Evolutionary conservation across 2,888 invertebrate genomes (phyloP), one percentile per base, ranked within the genome.

Genomic region (Lamellibrachia satsuma): DNA sequence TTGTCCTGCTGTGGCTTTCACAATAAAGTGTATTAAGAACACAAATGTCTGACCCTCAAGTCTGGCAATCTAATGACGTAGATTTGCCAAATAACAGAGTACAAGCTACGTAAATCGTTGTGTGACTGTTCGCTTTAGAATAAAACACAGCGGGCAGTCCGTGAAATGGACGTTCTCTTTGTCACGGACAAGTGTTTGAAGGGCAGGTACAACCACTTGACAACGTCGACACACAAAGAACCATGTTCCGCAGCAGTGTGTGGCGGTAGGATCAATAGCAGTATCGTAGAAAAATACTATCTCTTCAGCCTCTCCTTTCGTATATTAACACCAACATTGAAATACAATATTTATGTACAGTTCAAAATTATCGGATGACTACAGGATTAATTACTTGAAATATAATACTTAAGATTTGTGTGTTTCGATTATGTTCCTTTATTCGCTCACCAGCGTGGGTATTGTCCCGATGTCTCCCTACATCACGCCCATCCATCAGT

Each of bases 141-240:
- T 15, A 75, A 22, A n/a, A 75, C 75, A n/a, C 75, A 75, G 75
- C 75, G 75, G n/a, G 75, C n/a, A n/a, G n/a, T 75, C 75, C 22
- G 6, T 15, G 22, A 6, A 75, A n/a, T 75, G 22, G 15, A 9
- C 60, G 22, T 4, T 60, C 11, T 11, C 60, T 8, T 60, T 60
- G 60, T 60, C 15, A 11, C 2, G 75, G 75, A 22, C 75, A 75
- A 15, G 15, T 22, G 75, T 11, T 75, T 15, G 75, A 75, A 22
- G 60, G 15, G 60, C 15, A 22, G 22, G 11, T 22, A 60, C 15
- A 22, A n/a, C 75, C 75, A 75, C 22, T 75, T 22, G 22, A 75
- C 75, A 75, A 75, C n/a, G 75, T 75, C 75, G n/a, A 75, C 75
- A 75, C 22, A 75, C 75, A 75, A 75, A 75, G 75, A 22, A 75